Conservation (phyloP, 2,888 invertebrate species). For the Apantesis nais region DNA sequence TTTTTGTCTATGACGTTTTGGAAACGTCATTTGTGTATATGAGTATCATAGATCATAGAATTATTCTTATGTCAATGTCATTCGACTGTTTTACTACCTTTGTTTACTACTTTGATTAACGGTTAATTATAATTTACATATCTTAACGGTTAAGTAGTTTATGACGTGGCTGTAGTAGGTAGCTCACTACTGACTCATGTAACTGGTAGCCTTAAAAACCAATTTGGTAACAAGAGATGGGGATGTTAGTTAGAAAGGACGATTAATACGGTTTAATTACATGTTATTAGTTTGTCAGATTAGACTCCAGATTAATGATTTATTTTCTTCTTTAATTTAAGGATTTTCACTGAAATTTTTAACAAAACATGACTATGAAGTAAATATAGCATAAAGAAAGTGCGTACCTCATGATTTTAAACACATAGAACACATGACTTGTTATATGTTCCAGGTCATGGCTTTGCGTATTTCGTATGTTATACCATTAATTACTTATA, state of each 20-base stretch:
- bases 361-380: no score
- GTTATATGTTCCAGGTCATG: no score
- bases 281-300: background rate
- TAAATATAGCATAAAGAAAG: background rate
- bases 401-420: no score
- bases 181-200: background rate
- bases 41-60: background rate
- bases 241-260: background rate
- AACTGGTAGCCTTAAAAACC: background rate
- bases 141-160: background rate
- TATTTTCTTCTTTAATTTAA: background rate
- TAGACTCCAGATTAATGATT: background rate
- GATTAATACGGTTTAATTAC: background rate
- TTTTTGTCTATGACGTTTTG: constrained; percentile 49
- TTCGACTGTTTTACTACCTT: background rate
- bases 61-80: background rate
- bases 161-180: background rate
- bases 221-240: background rate
- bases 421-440: no score
- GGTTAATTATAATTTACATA: background rate
- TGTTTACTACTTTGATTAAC: background rate
- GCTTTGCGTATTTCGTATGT: background rate
- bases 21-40: constrained; percentile 3
- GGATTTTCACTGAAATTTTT: no score
- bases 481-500: background rate